phyloP scores from a whole-genome alignment of 2,888 invertebrate genomes.

The Subacronicta megacephala region DNA sequence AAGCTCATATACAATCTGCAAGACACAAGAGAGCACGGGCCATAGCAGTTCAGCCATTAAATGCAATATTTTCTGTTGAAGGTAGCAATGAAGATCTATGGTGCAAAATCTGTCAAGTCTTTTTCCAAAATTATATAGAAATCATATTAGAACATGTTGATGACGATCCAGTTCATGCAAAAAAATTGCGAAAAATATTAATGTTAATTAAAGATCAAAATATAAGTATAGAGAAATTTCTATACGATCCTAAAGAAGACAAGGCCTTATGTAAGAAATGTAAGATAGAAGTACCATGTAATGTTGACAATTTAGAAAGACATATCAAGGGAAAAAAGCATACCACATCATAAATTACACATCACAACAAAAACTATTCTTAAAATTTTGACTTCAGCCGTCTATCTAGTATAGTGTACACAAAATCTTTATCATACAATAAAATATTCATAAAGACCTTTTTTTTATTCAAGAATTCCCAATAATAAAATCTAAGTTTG shows the following conservation, averaged over 20 bases:
- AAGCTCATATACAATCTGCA: conserved; percentile 55
- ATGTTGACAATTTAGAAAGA: conserved; percentile 66
- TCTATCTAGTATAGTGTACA: too few relatives aligned
- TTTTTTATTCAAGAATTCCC: too few relatives aligned
- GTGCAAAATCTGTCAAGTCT: conserved; percentile 73
- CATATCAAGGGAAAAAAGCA: conserved; percentile 67
- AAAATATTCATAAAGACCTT: too few relatives aligned
- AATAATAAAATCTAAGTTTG: too few relatives aligned
- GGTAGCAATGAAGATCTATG: conserved; percentile 65
- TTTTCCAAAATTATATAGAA: conserved; percentile 70
- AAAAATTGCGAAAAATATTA: conserved; percentile 59
- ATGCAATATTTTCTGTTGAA: conserved; percentile 73
- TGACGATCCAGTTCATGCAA: conserved; percentile 60
- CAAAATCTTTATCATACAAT: too few relatives aligned
- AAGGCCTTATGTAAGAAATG: conserved; percentile 68
- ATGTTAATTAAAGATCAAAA: conserved; percentile 65
- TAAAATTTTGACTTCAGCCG: too few relatives aligned
- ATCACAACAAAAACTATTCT: too few relatives aligned
- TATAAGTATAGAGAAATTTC: conserved; percentile 68
- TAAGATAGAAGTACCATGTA: conserved; percentile 65
- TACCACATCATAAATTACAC: conserved; percentile 1
- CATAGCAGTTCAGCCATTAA: conserved; percentile 69
- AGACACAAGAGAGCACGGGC: conserved; percentile 64
- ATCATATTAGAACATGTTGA: conserved; percentile 70
- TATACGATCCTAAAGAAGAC: conserved; percentile 67